phyloP scores from a whole-genome alignment of 1,140 invertebrate genomes.

The Nilaparvata lugens region DNA sequence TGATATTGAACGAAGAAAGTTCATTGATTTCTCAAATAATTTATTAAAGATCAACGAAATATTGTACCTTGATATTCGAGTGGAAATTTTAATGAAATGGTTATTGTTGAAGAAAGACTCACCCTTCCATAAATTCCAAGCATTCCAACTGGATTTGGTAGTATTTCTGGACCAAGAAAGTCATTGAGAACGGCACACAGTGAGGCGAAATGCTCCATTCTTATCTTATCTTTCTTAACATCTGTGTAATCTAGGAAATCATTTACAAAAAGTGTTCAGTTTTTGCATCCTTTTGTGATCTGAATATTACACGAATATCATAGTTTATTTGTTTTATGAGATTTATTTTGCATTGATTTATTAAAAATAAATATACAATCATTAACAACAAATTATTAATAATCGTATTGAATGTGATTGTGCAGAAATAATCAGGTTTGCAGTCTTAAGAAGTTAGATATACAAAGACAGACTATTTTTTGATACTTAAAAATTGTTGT shows the following conservation, averaged over 20 bases:
- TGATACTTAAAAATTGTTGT: no score
- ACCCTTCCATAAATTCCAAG: constrained; percentile 73
- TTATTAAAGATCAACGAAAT: background rate
- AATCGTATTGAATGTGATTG: no score
- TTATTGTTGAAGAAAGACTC: constrained; percentile 29
- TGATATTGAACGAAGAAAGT: background rate
- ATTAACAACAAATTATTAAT: no score
- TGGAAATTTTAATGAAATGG: background rate
- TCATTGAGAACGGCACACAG: constrained; percentile 54
- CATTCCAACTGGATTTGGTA: constrained; percentile 69
- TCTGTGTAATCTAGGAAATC: constrained; percentile 57
- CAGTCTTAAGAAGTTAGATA: no score
- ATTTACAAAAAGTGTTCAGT: no score
- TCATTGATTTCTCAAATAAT: background rate
- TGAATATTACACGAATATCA: no score
- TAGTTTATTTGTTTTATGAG: no score
- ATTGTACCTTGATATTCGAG: background rate
- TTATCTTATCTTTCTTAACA: constrained; percentile 55
- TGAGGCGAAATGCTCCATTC: constrained; percentile 65
- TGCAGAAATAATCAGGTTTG: no score
- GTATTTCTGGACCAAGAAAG: constrained; percentile 49
- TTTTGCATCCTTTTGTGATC: no score
- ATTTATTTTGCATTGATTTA: no score
- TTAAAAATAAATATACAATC: no score
- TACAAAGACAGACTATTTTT: no score